phyloP scores from a whole-genome alignment of 2,113 vertebrate genomes.

The Aegithalos caudatus region DNA sequence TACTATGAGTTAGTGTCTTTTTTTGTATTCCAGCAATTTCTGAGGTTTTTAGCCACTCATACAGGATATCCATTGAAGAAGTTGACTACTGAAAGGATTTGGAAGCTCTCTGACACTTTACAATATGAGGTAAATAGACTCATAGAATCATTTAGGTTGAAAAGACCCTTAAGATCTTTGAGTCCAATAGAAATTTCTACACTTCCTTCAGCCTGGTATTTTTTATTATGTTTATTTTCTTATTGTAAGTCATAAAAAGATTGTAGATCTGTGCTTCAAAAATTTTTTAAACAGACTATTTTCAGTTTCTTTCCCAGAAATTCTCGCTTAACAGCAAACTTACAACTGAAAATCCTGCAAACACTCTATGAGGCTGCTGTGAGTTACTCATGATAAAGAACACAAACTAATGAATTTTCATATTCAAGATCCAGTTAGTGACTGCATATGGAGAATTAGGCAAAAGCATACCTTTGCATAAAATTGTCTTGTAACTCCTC shows the following conservation, averaged over 20 bases:
- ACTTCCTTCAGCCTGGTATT: not conserved
- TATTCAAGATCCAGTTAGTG: not conserved
- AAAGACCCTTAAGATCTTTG: not conserved
- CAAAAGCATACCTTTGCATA: not conserved
- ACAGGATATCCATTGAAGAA: conserved; percentile 44
- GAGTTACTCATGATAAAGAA: not conserved
- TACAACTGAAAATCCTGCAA: not conserved
- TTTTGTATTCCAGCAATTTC: conserved; percentile 53
- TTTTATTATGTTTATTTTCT: not conserved
- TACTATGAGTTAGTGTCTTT: not conserved
- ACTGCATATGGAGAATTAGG: not conserved
- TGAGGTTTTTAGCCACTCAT: conserved; percentile 35
- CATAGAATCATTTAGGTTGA: not conserved
- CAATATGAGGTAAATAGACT: conserved; percentile 53
- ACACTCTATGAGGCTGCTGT: not conserved
- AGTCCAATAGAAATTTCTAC: not conserved
- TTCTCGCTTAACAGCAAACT: not conserved
- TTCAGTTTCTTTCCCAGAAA: not conserved
- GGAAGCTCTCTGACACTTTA: conserved; percentile 54
- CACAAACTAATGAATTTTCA: not conserved
- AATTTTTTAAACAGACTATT: not conserved
- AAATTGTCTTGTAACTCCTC: not conserved
- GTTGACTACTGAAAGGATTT: conserved; percentile 1
- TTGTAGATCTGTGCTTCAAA: not conserved
- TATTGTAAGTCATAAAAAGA: not conserved